phyloP scores from a whole-genome alignment of 2,113 vertebrate genomes.

The Tetrax tetrax region DNA sequence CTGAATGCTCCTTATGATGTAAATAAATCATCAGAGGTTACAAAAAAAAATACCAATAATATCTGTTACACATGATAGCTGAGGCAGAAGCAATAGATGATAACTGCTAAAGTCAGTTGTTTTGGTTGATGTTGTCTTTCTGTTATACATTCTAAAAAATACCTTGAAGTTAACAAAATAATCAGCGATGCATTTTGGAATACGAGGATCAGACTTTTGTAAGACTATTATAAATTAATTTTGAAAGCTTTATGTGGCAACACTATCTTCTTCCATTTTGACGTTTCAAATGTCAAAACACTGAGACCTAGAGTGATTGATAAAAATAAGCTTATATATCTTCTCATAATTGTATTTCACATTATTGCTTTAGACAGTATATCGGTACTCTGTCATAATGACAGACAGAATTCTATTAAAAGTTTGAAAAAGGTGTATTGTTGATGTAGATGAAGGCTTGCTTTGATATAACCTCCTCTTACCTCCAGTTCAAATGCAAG shows the following conservation, averaged over 20 bases:
- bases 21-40: not conserved
- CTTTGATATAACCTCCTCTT: not conserved
- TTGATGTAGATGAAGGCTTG: not conserved
- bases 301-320: not conserved
- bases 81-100: not conserved
- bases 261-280: not conserved
- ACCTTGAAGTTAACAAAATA: not conserved
- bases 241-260: not conserved
- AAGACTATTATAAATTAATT: not conserved
- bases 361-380: not conserved
- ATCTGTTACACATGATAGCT: not conserved
- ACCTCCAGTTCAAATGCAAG: not conserved
- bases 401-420: constrained; percentile 1
- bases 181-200: not conserved
- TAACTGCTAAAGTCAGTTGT: not conserved
- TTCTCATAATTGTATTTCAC: not conserved
- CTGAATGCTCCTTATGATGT: not conserved
- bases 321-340: not conserved
- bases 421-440: not conserved
- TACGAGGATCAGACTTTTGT: not conserved
- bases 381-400: not conserved
- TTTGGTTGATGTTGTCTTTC: not conserved
- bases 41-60: not conserved
- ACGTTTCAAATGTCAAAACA: not conserved
- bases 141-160: not conserved